phyloP scores from a whole-genome alignment of 2,888 invertebrate species.

The Cantharis rufa region DNA sequence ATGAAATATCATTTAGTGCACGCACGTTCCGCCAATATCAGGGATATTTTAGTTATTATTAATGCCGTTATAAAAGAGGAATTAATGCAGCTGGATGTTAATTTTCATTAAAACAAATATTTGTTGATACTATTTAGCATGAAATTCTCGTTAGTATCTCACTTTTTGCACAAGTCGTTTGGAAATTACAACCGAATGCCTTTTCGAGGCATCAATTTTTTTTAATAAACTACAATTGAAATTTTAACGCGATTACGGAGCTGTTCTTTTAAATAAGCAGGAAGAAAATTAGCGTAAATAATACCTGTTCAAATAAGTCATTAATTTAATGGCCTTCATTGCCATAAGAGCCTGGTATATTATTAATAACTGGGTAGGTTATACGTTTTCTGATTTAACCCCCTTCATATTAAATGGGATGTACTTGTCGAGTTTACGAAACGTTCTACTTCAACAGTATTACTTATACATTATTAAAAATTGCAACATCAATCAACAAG shows the following conservation, averaged over 20 bases:
- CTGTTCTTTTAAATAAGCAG: not conserved
- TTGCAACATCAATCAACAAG: not conserved
- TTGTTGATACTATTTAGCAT: constrained; percentile 21
- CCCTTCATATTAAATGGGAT: constrained; percentile 7
- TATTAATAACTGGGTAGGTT: constrained; percentile 14
- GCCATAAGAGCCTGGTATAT: constrained; percentile 5
- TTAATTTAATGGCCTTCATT: constrained; percentile 20
- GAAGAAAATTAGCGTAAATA: constrained; percentile 1
- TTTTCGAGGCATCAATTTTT: not conserved
- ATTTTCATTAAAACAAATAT: constrained; percentile 20
- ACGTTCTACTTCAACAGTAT: not conserved
- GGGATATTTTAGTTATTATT: constrained; percentile 16
- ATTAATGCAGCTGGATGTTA: constrained; percentile 24
- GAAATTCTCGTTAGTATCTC: constrained; percentile 13
- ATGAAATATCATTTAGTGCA: not conserved
- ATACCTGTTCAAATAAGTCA: constrained; percentile 6
- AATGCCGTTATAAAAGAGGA: constrained; percentile 18
- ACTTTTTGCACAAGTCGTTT: constrained; percentile 3
- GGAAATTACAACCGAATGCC: not conserved
- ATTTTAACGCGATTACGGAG: not conserved
- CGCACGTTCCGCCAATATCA: not conserved
- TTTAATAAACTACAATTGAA: not conserved
- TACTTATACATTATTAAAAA: not conserved
- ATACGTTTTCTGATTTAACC: constrained; percentile 10
- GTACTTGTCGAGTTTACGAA: constrained; percentile 1